Evolutionary conservation across 2,113 vertebrate species (phyloP), one percentile per base, ranked within the genome.

Genomic region (Arenaria interpres): DNA sequence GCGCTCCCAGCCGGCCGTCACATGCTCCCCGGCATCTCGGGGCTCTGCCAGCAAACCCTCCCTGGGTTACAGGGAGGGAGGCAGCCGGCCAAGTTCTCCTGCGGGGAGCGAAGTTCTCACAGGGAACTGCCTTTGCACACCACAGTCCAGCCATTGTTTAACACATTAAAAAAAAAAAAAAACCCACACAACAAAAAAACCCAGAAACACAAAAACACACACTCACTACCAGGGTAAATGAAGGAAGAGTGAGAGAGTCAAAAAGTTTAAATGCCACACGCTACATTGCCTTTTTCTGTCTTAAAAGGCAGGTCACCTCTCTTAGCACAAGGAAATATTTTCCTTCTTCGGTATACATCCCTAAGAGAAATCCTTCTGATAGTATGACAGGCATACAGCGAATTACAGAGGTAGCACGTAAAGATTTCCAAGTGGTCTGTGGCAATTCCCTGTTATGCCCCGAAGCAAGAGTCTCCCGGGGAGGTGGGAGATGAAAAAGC

Each of bases 1-100:
- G 48, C 11, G 19, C 51, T 72, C 33, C 4, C 48, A 51, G 82
- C 39, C 76, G 2, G 76, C 89, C 10, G n/a, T 94, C 94, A 90
- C 86, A 78, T 88, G 95, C 82, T 96, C 75, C 59, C 57, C 16
- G 64, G 84, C 72, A 93, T 87, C 79, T 48, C 39, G 19, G 63
- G 93, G 60, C 77, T 57, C 63, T 89, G 86, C 92, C 93, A 95
- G 60, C 68, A 90, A 96, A 94, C n/a, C 54, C 68, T 94, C 90
- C 71, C 48, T 88, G 87, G 87, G 91, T 67, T 73, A 45, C 6
- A 54, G 77, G 46, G 48, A 43, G 84, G 77, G 48, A 43, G 84
- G 77, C 89, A 0, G 2, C 0, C 16, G 56, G 93, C 93, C 89
- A 93, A 88, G 25, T 60, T 48, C 48, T 95, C 77, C 88, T 33